Evolutionary conservation across 2,888 invertebrate genomes (phyloP), one percentile per base, ranked within the genome.

Genomic region (Habroteleia sp.): DNA sequence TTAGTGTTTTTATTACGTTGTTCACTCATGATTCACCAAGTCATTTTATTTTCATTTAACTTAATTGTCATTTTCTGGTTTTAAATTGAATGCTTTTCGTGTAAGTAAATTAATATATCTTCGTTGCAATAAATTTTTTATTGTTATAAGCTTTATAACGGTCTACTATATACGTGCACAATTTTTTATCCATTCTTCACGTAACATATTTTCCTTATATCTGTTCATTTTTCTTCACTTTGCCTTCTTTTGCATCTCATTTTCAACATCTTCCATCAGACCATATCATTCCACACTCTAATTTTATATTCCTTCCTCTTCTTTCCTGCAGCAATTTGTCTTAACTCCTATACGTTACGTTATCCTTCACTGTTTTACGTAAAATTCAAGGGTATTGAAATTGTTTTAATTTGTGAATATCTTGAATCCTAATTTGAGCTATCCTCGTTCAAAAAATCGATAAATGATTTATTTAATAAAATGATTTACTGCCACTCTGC

Each of bases 221-320:
- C 39, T 48, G 33, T 58, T 50, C 58, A 68, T 68, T 68, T 58
- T 68, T 58, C 50, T 68, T 35, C 50, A 35, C 58, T 68, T 48
- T 41, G 27, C 37, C 10, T 46, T 33, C 66, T 33, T 58, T 58
- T 50, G 41, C 68, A 68, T 68, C 50, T 68, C 50, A 58, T 68
- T 68, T 68, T 68, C 58, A 68, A 50, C 58, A 58, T 68, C 50
- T 39, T 58, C 50, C 50, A 68, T 68, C 68, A 50, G 41, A 41
- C 50, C 48, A 20, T 58, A 50, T 68, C 50, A 58, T 68, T 58
- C 35, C 35, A 41, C 42, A 50, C 58, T 58, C 41, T 58, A 68
- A 50, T 68, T 68, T 68, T 68, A 58, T 68, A 46, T 42, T 25
- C 46, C 46, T 42, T 54, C 46, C 54, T 54, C 23, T 66, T 66